A percentile compares a stretch with the other conserved stretches of the same genome.
Evolutionary conservation across 1,140 invertebrate species (phyloP).

Genomic region (Drosophila bipectinata): DNA sequence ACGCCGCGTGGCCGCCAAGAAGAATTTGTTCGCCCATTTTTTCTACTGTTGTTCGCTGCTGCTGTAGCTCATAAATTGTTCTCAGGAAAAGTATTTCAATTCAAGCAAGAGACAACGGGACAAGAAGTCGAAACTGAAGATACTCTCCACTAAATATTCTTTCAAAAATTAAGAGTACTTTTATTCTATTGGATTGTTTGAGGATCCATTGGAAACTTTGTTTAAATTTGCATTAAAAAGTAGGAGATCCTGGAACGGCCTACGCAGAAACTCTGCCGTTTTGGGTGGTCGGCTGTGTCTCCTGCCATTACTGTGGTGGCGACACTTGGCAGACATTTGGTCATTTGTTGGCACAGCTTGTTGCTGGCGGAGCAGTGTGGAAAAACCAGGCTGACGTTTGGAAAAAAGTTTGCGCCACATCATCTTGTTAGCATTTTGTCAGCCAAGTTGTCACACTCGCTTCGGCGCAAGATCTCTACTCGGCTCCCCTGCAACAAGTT

Average conservation of each 20-base stretch:
- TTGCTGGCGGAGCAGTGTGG: constrained; percentile 39
- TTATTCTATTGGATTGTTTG: neutral
- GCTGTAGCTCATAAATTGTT: constrained; percentile 35
- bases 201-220: neutral
- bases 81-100: constrained; percentile 46
- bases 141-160: constrained; percentile 10
- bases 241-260: constrained; percentile 4
- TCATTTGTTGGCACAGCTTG: constrained; percentile 77
- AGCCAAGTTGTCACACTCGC: constrained; percentile 78
- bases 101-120: constrained; percentile 28
- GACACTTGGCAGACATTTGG: constrained; percentile 76
- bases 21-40: constrained; percentile 51
- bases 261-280: constrained; percentile 24
- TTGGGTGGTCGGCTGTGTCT: constrained; percentile 57
- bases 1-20: constrained; percentile 53
- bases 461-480: constrained; percentile 32
- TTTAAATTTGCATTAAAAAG: neutral
- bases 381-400: constrained; percentile 42
- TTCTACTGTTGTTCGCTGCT: constrained; percentile 11
- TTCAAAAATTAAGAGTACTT: neutral
- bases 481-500: constrained; percentile 64
- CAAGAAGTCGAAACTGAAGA: neutral
- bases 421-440: constrained; percentile 82
- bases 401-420: constrained; percentile 63
- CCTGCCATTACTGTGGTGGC: constrained; percentile 27